Base-by-base conservation (phyloP, 2,797 vertebrate species). In the Tadarida brasiliensis region DNA sequence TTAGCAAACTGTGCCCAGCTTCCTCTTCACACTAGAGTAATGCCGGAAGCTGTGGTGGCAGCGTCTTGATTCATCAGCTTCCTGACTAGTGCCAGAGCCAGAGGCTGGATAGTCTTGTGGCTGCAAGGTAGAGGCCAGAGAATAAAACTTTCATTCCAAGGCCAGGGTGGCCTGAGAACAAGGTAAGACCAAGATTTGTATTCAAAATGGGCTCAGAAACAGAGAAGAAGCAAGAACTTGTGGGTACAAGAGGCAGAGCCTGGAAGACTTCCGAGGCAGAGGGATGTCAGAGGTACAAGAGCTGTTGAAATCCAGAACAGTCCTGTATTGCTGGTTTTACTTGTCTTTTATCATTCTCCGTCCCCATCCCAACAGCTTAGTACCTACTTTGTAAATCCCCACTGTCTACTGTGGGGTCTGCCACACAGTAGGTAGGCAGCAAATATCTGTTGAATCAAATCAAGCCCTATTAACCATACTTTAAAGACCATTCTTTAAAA, bases 31-130 rank as follows among this genome's bases (percentile, higher is more conserved):
- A 63, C 39, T 15, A 56, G 71, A 51, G 44, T 5, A 30, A 20
- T 16, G 51, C 85, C 87, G 94, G 97, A 97, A 96, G 95, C 68
- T 82, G 96, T 30, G 94, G 96, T 87, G 47, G 76, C 33, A 83
- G 39, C 63, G n/a, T 96, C 87, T 96, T 78, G 90, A 95, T 90
- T 96, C 90, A 90, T 87, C 91, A 83, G 90, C 78, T 97, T 97
- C 95, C 94, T 88, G 92, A n/a, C 65, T 28, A 88, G 49, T 61
- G n/a, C 24, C 49, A 5, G 91, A 96, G 57, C 51, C 20, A 11
- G 61, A 88, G 54, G 44, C 16, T 30, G 22, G 20, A 73, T 39
- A 15, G 39, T 71, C 61, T 93, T 22, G 61, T 15, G 86, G 65
- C 47, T 87, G 26, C 57, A 4, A 26, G 44, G 49, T 19, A 15